phyloP scores from a whole-genome alignment of 2,888 invertebrate species.

The Prenolepis imparis region DNA sequence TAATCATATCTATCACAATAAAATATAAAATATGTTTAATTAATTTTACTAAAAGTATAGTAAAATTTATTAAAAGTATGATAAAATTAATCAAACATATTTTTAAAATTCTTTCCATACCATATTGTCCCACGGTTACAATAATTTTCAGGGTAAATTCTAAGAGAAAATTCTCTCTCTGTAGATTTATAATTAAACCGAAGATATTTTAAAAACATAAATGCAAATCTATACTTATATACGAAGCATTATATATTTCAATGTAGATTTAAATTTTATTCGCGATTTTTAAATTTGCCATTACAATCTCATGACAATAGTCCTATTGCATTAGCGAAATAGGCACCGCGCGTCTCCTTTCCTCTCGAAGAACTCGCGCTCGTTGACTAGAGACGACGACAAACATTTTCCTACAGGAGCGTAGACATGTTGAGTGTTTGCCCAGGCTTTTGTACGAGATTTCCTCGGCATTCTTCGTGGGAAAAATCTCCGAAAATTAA shows the following conservation, averaged over 20 bases:
- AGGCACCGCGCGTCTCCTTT: slow-evolving; percentile 25
- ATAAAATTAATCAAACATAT: no score
- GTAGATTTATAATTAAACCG: neutral
- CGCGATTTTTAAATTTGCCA: slow-evolving; percentile 9
- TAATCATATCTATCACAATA: no score
- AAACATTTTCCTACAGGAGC: slow-evolving; percentile 81
- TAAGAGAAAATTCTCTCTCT: no score
- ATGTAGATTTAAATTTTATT: neutral
- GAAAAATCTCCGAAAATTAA: slow-evolving; percentile 79
- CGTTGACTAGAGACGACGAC: slow-evolving; percentile 75
- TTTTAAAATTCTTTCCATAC: no score
- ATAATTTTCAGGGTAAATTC: no score
- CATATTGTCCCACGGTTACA: no score
- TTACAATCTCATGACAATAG: slow-evolving; percentile 30
- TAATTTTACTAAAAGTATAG: no score
- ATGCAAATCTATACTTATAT: neutral
- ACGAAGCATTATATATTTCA: neutral
- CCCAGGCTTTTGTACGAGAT: slow-evolving; percentile 66
- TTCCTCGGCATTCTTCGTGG: slow-evolving; percentile 70
- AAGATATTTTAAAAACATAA: neutral
- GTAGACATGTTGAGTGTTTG: slow-evolving; percentile 83
- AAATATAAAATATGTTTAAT: no score
- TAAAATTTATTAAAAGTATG: no score
- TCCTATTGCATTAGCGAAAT: slow-evolving; percentile 35
- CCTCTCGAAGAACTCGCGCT: slow-evolving; percentile 31